A percentile compares a stretch with the other conserved stretches of the same genome.
These are phyloP conservation scores for Dryobotodes eremita DNA, from an alignment of 2,888 invertebrate species.

Conservation along the genomic window DNA sequence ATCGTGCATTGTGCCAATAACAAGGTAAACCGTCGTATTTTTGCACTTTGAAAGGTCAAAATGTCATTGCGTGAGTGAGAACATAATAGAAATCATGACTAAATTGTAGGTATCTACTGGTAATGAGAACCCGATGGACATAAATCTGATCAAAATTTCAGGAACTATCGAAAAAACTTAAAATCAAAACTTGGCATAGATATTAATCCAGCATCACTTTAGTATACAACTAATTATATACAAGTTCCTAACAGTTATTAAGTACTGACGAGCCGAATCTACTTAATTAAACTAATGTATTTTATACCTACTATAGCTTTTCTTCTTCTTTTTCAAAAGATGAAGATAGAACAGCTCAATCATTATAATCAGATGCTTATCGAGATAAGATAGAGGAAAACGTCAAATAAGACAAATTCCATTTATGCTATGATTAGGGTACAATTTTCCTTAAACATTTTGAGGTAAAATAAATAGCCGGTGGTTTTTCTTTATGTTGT, in stretches of 20 bases:
- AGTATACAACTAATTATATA: not conserved
- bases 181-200: not conserved
- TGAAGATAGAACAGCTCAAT: not conserved
- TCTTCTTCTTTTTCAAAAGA: not conserved
- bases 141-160: not conserved
- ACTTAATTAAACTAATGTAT: not conserved
- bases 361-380: slow-evolving; percentile 6
- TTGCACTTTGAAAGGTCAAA: not conserved
- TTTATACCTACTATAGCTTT: not conserved
- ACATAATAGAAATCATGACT: not conserved
- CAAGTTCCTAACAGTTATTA: not conserved
- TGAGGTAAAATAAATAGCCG: not conserved
- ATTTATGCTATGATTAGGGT: not conserved
- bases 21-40: slow-evolving; percentile 26
- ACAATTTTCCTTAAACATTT: slow-evolving; percentile 9
- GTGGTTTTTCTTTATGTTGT: not conserved
- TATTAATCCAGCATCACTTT: not conserved
- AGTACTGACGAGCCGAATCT: not conserved
- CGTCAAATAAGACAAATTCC: slow-evolving; percentile 19
- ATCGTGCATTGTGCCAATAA: slow-evolving; percentile 43
- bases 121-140: not conserved
- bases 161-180: not conserved
- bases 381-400: slow-evolving; percentile 23
- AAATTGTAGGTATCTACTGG: no score
- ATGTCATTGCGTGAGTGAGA: not conserved